Percentiles rank a stretch among this genome's conserved stretches.
Evolutionary conservation across 1,140 invertebrate species (phyloP).

Genomic region (Drosophila santomea): DNA sequence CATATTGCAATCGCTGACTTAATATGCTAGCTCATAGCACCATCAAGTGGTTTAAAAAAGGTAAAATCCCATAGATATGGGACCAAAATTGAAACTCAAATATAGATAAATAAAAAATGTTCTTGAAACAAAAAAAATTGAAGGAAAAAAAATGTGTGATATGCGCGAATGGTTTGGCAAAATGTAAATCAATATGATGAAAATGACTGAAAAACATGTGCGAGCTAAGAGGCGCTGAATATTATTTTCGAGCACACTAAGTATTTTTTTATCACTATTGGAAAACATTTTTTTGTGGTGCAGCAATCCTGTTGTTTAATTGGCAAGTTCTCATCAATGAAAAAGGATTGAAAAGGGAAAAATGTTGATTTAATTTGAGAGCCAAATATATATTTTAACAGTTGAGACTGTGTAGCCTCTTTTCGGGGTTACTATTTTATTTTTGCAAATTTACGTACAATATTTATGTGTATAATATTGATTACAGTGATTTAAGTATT

Average conservation of each 20-base stretch:
- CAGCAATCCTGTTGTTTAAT: constrained; percentile 12
- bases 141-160: constrained; percentile 10
- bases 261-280: background rate
- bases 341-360: background rate
- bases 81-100: constrained; percentile 48
- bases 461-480: too few relatives aligned
- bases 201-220: constrained; percentile 4
- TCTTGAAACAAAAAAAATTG: constrained; percentile 19
- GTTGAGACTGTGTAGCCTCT: background rate
- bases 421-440: too few relatives aligned
- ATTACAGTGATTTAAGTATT: too few relatives aligned
- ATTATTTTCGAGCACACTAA: constrained; percentile 9
- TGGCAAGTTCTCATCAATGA: constrained; percentile 3
- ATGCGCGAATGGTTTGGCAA: background rate
- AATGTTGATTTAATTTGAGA: background rate
- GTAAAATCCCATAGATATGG: constrained; percentile 6
- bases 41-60: constrained; percentile 25
- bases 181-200: constrained; percentile 25
- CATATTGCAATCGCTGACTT: constrained; percentile 53
- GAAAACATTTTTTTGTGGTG: background rate
- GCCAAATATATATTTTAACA: background rate
- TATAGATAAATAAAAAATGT: constrained; percentile 21
- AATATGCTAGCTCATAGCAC: constrained; percentile 44
- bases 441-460: too few relatives aligned
- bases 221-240: constrained; percentile 11